A percentile compares a stretch with the other conserved stretches of the same genome.
These are phyloP conservation scores for Poeciliopsis occidentalis DNA, from an alignment of 2,113 vertebrate genomes.

Conservation along the genomic window DNA sequence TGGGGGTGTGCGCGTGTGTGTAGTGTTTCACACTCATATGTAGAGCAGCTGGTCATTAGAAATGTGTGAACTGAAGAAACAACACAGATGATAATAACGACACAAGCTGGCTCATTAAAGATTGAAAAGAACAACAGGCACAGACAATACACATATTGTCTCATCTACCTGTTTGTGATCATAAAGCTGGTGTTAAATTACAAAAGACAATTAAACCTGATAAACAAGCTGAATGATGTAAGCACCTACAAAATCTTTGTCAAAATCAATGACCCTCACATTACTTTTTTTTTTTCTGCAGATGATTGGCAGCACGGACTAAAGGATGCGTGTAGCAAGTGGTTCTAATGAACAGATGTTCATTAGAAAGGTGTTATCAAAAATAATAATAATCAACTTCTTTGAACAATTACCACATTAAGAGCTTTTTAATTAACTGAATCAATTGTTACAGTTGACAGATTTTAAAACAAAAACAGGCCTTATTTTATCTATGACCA, in stretches of 20 bases:
- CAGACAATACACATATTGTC: slow-evolving; percentile 11
- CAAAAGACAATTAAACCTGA: slow-evolving; percentile 55
- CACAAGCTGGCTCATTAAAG: slow-evolving; percentile 57
- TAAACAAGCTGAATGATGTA: slow-evolving; percentile 48
- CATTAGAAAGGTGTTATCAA: slow-evolving; percentile 64
- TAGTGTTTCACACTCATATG: slow-evolving; percentile 25
- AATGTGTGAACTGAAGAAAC: slow-evolving; percentile 63
- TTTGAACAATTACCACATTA: slow-evolving; percentile 28
- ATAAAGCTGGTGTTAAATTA: slow-evolving; percentile 54
- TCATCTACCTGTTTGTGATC: slow-evolving; percentile 36
- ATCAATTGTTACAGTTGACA: slow-evolving; percentile 26
- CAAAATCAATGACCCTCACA: slow-evolving; percentile 62
- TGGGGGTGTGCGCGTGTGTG: slow-evolving; percentile 10
- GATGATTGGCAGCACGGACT: slow-evolving; percentile 3
- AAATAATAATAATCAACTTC: slow-evolving; percentile 57
- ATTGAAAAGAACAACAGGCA: slow-evolving; percentile 61
- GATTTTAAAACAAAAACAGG: slow-evolving; percentile 10
- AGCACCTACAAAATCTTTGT: slow-evolving; percentile 41
- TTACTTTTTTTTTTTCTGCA: slow-evolving; percentile 23
- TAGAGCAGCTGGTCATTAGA: slow-evolving; percentile 72
- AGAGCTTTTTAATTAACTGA: slow-evolving; percentile 31
- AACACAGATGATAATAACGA: slow-evolving; percentile 54
- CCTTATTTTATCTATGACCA: background rate
- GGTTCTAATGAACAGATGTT: slow-evolving; percentile 55
- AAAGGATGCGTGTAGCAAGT: slow-evolving; percentile 1